Evolutionary conservation across 2,888 invertebrate species (phyloP).

Genomic region (Neoaliturus tenellus): DNA sequence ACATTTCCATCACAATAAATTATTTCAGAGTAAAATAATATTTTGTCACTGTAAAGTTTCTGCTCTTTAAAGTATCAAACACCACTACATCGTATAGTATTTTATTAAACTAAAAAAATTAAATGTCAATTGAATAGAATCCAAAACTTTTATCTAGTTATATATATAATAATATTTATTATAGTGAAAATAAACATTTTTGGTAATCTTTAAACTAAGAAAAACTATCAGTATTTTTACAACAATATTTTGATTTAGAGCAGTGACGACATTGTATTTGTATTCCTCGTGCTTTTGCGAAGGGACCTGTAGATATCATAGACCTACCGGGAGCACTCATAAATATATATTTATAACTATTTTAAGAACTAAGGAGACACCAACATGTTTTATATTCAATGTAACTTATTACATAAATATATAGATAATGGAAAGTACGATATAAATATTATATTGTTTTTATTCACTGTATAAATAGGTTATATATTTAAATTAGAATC

Average conservation of each 20-base stretch:
- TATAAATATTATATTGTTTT: constrained; percentile 48
- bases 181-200: constrained; percentile 14
- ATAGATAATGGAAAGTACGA: constrained; percentile 4
- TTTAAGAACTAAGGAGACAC: constrained; percentile 54
- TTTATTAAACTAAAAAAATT: neutral
- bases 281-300: constrained; percentile 49
- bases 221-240: constrained; percentile 46
- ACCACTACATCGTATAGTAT: neutral
- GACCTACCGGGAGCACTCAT: constrained; percentile 23
- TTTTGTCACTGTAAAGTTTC: neutral
- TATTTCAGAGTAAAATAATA: neutral
- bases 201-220: constrained; percentile 27
- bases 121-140: constrained; percentile 30
- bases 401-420: constrained; percentile 37
- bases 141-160: neutral
- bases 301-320: constrained; percentile 25
- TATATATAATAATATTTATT: neutral
- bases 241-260: constrained; percentile 26
- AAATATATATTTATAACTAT: constrained; percentile 48
- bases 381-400: constrained; percentile 54
- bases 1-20: neutral
- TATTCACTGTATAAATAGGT: constrained; percentile 50
- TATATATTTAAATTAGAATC: constrained; percentile 53
- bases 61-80: neutral
- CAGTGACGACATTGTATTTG: constrained; percentile 8